Percentiles rank a stretch among this genome's conserved stretches.
Evolutionary conservation across 2,888 invertebrate species (phyloP).

Genomic region (Sabatieria punctata): DNA sequence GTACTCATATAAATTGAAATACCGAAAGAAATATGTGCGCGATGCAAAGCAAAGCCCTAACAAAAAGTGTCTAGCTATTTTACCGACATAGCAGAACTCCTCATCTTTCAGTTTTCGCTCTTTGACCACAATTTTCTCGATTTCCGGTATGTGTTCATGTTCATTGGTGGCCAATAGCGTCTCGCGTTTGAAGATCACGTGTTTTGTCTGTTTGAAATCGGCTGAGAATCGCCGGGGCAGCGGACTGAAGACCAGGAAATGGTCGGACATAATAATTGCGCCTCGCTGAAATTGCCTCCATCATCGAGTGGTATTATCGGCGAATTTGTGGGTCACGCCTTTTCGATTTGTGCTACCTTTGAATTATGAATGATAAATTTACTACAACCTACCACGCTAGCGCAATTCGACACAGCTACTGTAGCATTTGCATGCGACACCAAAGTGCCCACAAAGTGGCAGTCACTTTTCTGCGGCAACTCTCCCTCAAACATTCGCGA

Average conservation of each 20-base stretch:
- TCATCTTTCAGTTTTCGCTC: conserved; percentile 13
- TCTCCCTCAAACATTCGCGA: neutral
- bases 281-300: conserved; percentile 22
- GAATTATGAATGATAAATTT: neutral
- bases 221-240: conserved; percentile 16
- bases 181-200: conserved; percentile 5
- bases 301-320: no score
- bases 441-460: neutral
- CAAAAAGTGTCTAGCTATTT: conserved; percentile 17
- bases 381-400: neutral
- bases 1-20: neutral
- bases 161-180: neutral
- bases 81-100: conserved; percentile 27
- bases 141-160: conserved; percentile 2
- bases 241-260: conserved; percentile 27
- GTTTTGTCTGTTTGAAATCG: neutral
- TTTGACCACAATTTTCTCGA: conserved; percentile 15
- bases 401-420: conserved; percentile 26
- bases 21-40: neutral
- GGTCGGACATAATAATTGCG: conserved; percentile 23
- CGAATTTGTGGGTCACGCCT: no score
- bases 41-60: no score
- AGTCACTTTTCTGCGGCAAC: neutral
- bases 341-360: neutral
- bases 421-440: conserved; percentile 15